These are phyloP conservation scores for Tapirus indicus DNA, from an alignment of 2,797 vertebrate genomes.

Conservation along the genomic window DNA sequence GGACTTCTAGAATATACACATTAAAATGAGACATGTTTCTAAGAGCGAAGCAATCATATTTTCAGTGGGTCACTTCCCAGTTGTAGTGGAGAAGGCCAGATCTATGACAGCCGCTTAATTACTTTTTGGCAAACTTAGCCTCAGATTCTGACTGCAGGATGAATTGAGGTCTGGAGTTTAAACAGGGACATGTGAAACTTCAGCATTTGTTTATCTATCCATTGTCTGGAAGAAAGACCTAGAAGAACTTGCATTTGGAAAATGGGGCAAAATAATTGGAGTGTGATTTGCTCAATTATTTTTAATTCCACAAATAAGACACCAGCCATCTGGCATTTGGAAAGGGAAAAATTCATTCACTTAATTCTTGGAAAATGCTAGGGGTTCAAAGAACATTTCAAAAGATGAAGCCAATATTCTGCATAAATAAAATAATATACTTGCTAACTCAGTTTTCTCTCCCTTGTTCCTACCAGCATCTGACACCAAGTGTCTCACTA, in stretches of 20 bases:
- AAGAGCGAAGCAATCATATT: not conserved
- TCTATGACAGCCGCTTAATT: not conserved
- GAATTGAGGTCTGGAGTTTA: not conserved
- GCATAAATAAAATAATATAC: not conserved
- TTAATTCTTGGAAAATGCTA: conserved; percentile 61
- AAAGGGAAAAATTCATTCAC: conserved; percentile 56
- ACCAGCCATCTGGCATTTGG: conserved; percentile 77
- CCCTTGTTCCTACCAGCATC: not conserved
- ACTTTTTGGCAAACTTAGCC: not conserved
- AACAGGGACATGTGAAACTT: conserved; percentile 33
- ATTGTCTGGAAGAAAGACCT: not conserved
- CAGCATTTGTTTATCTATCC: conserved; percentile 21
- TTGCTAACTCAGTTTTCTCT: not conserved
- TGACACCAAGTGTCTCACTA: not conserved
- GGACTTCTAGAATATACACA: not conserved
- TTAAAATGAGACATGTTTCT: not conserved
- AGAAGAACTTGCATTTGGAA: conserved; percentile 58
- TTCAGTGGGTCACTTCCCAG: not conserved
- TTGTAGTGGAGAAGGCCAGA: not conserved
- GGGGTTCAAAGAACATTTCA: conserved; percentile 58
- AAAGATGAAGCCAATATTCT: not conserved
- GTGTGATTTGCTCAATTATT: conserved; percentile 67
- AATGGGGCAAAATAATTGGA: conserved; percentile 46
- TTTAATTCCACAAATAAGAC: conserved; percentile 71
- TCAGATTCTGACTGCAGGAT: not conserved